Evolutionary conservation across 2,797 vertebrate genomes (phyloP), one percentile per base, ranked within the genome.

Genomic region (Parambassis ranga): DNA sequence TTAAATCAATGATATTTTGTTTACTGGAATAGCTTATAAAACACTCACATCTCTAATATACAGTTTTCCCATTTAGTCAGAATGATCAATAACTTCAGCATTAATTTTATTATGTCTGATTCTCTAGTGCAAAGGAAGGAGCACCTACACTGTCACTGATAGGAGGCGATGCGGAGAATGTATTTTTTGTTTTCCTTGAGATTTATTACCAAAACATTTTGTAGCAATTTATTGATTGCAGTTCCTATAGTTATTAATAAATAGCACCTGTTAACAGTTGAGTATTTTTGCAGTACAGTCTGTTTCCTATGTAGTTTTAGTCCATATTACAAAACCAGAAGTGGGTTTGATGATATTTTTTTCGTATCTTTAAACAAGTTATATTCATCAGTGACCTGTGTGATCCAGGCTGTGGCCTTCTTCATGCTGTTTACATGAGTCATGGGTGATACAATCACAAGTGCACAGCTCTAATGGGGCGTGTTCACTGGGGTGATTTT

Each of bases 161-260:
- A 4, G 11, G 48, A 38, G 39, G 52, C 7, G 41, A 28, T 38
- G 13, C 36, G 37, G 19, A 51, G 60, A 77, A 73, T 81, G 77
- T 79, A 77, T 79, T 85, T 87, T 76, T 59, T n/a, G n/a, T n/a
- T n/a, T n/a, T n/a, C n/a, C n/a, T 63, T 41, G 68, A 26, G 64
- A 73, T 83, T 79, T 86, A 65, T 80, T 68, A 83, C 65, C 63
- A 72, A 80, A 87, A 79, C 52, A 46, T 65, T 83, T 86, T 85
- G 23, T 77, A 85, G 58, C 33, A 37, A 22, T 68, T 65, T 71
- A 51, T 66, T 46, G 48, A 73, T 75, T 72, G 43, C 39, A 62
- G 42, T 84, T 79, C 30, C 26, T 67, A 13, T 64, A 73, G 39
- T 51, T 66, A 65, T 59, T 71, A 79, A 53, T 48, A 62, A 64